Evolutionary conservation across 2,113 vertebrate genomes (phyloP), one percentile per base, ranked within the genome.

Genomic region (Centrocercus urophasianus): DNA sequence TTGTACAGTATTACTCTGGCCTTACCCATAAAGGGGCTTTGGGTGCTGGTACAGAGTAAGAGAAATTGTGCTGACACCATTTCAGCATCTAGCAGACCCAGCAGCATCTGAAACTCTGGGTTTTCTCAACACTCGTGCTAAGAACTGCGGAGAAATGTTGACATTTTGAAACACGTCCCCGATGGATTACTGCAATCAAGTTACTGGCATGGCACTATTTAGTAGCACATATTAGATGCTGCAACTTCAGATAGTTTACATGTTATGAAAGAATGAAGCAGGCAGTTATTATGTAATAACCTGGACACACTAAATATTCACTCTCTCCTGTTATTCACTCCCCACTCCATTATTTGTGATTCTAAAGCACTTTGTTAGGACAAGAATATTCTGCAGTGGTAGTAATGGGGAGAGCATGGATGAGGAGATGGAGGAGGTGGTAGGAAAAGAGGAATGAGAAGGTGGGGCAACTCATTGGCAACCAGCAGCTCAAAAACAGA

Each of bases 131-230:
- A 4, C 4, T 79, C 4, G 2, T 13, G 27, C 45, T 79, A 70
- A 91, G 84, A 82, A 73, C 34, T 86, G 50, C 88, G 73, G 89
- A 79, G 73, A 90, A 95, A 59, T 34, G 28, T 7, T 84, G 47
- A 61, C 40, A 63, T 70, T 95, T 82, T 80, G 88, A 93, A 96
- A 90, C 47, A 43, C 0, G 0, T 3, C 56, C 32, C 32, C 71
- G 32, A 47, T 72, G 79, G 60, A 81, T 83, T 86, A 74, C 32
- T 77, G 83, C 72, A 94, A 81, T 90, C 52, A 34, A 69, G 27
- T 66, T 32, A 71, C 8, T 48, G 65, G 42, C 69, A 88, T 34
- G 71, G 34, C 38, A 66, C 38, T 47, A 3, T 77, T 92, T 34
- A 63, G 25, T 38, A 83, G 60, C 28, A 28, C 59, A 74, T 85